phyloP scores from a whole-genome alignment of 2,113 vertebrate species.

The Chloroceryle aenea region DNA sequence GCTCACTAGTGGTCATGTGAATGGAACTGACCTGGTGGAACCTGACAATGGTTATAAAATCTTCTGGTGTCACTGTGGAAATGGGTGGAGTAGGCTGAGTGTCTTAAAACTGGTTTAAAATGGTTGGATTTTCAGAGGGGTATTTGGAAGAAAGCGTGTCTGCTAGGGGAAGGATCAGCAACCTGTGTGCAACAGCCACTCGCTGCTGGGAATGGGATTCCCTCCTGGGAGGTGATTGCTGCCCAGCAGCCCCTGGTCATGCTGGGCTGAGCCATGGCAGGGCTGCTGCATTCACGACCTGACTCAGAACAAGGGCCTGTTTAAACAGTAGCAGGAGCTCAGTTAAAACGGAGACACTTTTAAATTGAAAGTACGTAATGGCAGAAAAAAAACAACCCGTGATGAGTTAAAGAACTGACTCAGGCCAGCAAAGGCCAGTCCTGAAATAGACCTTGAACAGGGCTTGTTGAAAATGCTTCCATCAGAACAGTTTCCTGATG shows the following conservation, averaged over 20 bases:
- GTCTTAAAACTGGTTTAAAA: neutral
- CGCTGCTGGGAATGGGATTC: neutral
- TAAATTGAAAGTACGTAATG: neutral
- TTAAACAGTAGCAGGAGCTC: slow-evolving; percentile 30
- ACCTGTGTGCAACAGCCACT: neutral
- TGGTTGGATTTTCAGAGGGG: neutral
- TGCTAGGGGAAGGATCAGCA: neutral
- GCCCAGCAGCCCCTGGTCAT: fast-evolving
- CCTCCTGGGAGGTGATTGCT: neutral
- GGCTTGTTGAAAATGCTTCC: slow-evolving; percentile 47
- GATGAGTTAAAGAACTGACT: slow-evolving; percentile 50
- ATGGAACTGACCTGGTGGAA: neutral
- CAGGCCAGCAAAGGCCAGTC: slow-evolving; percentile 48
- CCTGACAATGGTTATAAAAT: neutral
- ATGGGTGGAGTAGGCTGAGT: neutral
- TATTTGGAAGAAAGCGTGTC: neutral
- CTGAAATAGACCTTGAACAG: slow-evolving; percentile 50
- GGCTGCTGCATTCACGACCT: neutral
- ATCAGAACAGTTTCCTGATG: slow-evolving; percentile 63
- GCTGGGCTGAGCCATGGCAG: neutral
- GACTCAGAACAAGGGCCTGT: neutral
- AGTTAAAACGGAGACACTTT: neutral
- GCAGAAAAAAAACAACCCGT: neutral
- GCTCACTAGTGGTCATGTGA: neutral
- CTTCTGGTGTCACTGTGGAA: neutral